phyloP scores from a whole-genome alignment of 2,888 invertebrate species.

The Scaptomyza reducta region DNA sequence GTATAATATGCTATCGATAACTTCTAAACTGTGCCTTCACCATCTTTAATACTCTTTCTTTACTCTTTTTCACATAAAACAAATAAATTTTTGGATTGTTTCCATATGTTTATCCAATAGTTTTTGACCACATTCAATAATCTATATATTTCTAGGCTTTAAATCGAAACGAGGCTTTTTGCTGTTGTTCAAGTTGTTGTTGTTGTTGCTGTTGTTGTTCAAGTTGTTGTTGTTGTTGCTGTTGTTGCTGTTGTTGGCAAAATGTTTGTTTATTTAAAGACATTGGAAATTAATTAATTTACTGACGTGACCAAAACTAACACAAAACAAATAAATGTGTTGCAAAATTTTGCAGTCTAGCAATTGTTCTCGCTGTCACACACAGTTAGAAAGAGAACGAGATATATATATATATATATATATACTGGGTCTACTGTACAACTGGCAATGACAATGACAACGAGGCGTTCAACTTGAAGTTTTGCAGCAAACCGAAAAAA shows the following conservation, averaged over 20 bases:
- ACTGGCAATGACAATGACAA: constrained; percentile 70
- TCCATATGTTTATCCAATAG: not conserved
- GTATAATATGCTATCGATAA: not conserved
- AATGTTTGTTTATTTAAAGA: constrained; percentile 77
- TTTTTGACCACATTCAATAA: not conserved
- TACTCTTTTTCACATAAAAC: not conserved
- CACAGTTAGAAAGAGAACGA: not conserved
- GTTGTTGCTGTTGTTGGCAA: constrained; percentile 43
- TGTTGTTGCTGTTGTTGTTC: constrained; percentile 16
- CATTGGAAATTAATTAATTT: constrained; percentile 78
- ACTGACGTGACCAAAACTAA: constrained; percentile 78
- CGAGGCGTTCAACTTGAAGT: constrained; percentile 71
- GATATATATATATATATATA: not conserved
- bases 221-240: constrained; percentile 13
- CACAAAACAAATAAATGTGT: constrained; percentile 69
- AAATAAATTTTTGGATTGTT: not conserved
- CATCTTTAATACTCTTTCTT: not conserved
- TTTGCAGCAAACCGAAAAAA: constrained; percentile 26
- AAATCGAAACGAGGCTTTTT: not conserved
- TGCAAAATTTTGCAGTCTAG: constrained; percentile 18
- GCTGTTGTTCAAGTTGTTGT: constrained; percentile 9
- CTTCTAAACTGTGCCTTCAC: not conserved
- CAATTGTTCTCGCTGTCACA: constrained; percentile 15
- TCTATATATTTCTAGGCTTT: not conserved
- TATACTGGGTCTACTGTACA: not conserved